phyloP scores from a whole-genome alignment of 2,888 invertebrate genomes.

The Hesperia comma region DNA sequence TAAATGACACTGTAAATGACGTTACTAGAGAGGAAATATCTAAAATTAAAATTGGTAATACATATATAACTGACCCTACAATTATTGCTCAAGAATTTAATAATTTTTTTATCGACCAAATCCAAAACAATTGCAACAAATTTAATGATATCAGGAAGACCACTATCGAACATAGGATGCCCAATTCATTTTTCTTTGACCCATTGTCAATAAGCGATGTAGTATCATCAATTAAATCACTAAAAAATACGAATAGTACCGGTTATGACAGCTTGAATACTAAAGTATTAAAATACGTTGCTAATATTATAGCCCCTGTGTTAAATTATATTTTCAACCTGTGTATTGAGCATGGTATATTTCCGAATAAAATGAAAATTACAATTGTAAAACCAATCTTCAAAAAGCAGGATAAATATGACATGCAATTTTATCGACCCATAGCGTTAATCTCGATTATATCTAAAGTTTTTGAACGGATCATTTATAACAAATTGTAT shows the following conservation, averaged over 20 bases:
- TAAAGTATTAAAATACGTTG: not conserved
- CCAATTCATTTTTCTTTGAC: no score
- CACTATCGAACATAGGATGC: no score
- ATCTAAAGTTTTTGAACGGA: not conserved
- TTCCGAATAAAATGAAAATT: no score
- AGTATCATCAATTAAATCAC: no score
- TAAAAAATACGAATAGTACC: no score
- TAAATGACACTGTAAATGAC: slow-evolving; percentile 4
- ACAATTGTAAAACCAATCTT: not conserved
- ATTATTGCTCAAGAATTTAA: slow-evolving; percentile 11
- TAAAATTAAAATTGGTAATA: not conserved
- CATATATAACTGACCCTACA: not conserved
- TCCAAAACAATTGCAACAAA: not conserved
- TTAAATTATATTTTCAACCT: not conserved
- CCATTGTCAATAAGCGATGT: no score
- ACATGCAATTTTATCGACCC: not conserved
- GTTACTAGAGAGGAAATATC: slow-evolving; percentile 1
- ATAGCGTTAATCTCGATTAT: not conserved
- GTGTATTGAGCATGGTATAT: no score
- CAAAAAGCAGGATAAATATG: not conserved
- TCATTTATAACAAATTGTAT: not conserved
- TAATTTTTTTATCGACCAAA: slow-evolving; percentile 8
- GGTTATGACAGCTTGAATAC: not conserved
- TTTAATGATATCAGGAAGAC: no score
- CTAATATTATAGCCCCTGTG: not conserved